These are phyloP conservation scores for Pelecanoides urinatrix DNA, from an alignment of 2,113 vertebrate species.

Conservation along the genomic window DNA sequence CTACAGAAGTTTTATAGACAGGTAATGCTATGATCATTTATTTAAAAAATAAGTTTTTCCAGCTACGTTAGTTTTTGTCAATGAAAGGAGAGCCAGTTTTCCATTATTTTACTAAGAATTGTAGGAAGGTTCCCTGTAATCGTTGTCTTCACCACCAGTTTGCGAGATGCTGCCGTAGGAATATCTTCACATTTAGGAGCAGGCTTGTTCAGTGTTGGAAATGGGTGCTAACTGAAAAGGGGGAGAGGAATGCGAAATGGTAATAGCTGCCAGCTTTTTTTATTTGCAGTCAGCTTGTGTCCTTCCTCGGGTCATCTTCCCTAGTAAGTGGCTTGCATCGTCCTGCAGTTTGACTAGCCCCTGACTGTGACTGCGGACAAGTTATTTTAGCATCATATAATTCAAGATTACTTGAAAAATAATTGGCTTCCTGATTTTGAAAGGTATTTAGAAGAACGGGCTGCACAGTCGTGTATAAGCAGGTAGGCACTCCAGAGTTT, in stretches of 20 bases:
- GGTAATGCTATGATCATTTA: not conserved
- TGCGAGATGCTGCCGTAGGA: not conserved
- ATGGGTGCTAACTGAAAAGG: not conserved
- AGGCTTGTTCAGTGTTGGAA: not conserved
- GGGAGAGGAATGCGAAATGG: not conserved
- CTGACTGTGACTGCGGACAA: not conserved
- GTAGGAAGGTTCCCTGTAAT: not conserved
- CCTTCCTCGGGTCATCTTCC: not conserved
- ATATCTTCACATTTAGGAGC: not conserved
- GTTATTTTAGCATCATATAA: not conserved
- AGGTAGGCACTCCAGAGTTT: not conserved
- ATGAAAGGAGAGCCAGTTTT: not conserved
- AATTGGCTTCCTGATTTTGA: not conserved
- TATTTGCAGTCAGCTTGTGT: not conserved
- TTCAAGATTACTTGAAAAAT: not conserved
- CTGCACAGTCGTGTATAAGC: rapidly evolving
- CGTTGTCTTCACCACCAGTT: not conserved
- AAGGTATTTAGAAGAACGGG: not conserved
- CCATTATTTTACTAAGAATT: not conserved
- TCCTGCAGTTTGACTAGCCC: not conserved
- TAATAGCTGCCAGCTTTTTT: not conserved
- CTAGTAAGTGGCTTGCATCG: not conserved
- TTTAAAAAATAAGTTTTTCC: not conserved
- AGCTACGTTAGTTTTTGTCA: not conserved
- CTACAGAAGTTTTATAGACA: not conserved